Base-by-base conservation (phyloP, 2,888 invertebrate species). In the Fissipunctia ypsillon region DNA sequence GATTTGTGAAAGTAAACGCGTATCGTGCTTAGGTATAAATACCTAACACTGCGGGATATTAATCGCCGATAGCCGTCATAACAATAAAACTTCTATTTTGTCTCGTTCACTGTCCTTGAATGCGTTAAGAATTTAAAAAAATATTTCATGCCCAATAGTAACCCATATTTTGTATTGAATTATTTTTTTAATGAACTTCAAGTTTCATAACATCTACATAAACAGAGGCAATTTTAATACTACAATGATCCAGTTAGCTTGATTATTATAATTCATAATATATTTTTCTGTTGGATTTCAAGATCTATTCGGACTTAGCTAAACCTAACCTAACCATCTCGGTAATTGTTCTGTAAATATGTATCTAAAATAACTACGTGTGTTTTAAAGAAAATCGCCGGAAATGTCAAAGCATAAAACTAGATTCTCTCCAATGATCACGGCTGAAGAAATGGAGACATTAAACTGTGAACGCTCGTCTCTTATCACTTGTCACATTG, bases 401-500 rank as follows among this genome's bases (percentile, higher is more conserved):
- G 57, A 57, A 59, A 70, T 28, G 9, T 73, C 52, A 31, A 25
- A 73, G 5, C 38, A 45, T 31, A 67, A 65, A 74, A 59, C 12
- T 14, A 76, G 48, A 54, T 56, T 69, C 48, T 57, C 50, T 54
- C 35, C 63, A 65, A 77, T 60, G 48, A 77, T 77, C 54, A 69
- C 59, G 50, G 45, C 52, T 74, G n/a, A 69, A 67, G 56, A 54
- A 48, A 59, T 70, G 50, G 67, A 65, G 54, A 69, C 63, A 67
- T 60, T 69, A 54, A 38, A 65, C 57, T 69, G 65, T 43, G 60
- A 67, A 64, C 81, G 81, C 84, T 72, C 22, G 14, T 7, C 66
- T 79, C 86, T 85, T 76, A 48, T 82, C 41, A 82, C 86, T 90
- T 88, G 72, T 10, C 69, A 73, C 78, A 76, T 60, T 72, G 57